Evolutionary conservation across 2,113 vertebrate genomes (phyloP).

Genomic region (Suricata suricatta): DNA sequence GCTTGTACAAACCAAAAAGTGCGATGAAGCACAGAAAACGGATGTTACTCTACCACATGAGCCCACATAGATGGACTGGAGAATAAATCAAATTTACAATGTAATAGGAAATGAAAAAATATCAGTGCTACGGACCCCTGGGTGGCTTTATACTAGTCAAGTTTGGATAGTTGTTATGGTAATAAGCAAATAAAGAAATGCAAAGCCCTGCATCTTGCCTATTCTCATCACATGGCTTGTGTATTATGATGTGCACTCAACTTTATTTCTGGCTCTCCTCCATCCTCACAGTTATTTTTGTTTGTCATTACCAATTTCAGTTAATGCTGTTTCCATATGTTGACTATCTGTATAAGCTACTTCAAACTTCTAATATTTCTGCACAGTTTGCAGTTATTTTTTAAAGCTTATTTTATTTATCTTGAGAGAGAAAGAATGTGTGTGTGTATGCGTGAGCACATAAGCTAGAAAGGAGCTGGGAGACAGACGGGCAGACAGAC

Average conservation of each 20-base stretch:
- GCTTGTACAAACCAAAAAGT: background rate
- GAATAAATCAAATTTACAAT: conserved; percentile 7
- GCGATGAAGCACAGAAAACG: background rate
- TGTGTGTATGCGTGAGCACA: no score
- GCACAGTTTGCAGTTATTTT: background rate
- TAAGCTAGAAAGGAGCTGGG: no score
- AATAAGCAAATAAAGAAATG: background rate
- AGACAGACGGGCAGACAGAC: no score
- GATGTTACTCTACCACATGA: background rate
- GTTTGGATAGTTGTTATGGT: background rate
- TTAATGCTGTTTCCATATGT: background rate
- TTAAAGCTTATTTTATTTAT: no score
- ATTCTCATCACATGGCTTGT: background rate
- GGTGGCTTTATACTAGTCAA: background rate
- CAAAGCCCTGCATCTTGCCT: background rate
- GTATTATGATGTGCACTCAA: background rate
- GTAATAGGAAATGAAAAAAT: background rate
- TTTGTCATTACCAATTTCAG: background rate
- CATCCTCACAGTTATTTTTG: background rate
- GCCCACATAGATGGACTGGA: background rate
- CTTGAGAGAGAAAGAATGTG: no score
- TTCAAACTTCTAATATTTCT: background rate
- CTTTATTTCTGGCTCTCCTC: background rate
- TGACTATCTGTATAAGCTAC: background rate
- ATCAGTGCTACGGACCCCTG: background rate